Base-by-base conservation (phyloP, 2,888 invertebrate genomes). In the Oeneis ivallda region DNA sequence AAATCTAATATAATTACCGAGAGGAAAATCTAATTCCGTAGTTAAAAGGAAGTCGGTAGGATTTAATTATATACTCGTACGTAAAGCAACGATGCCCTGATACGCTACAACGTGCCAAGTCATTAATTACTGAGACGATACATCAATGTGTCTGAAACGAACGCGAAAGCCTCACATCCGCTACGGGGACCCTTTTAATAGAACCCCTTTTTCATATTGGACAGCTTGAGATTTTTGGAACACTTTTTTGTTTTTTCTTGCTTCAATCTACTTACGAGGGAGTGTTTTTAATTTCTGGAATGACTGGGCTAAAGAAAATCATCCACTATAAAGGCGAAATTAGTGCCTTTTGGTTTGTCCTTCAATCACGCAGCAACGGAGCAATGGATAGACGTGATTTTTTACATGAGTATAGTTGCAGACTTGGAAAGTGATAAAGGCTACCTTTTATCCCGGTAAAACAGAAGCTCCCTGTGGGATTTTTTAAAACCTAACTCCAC, bases 111-210 rank as follows among this genome's bases (percentile, higher is more conserved):
- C 47, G 34, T 15, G 45, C 32, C 47, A 15, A 58, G 57, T 58
- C 52, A 49, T 61, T 64, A 57, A 67, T 64, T 64, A 67, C 56
- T 26, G 39, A 57, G 60, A 47, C 50, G 45, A 64, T 64, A 45
- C 57, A 59, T 67, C 66, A 67, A 60, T 56, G 61, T 39, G 37
- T 52, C 64, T 52, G 37, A 37, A 60, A 50, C 60, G 60, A 64
- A 57, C 60, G 56, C 52, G 39, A 26, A 39, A 61, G 57, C 61
- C 57, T 64, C n/a, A 60, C 61, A 60, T 61, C 67, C 34, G 11
- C 19, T 50, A 50, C 19, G 4, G 49, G 45, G 37, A 45, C 32
- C 34, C 60, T 49, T 60, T 49, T 37, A 37, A 60, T 19, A 19
- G 39, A 50, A 39, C 37, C 34, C 60, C 17, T 49, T 37, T 60